phyloP scores from a whole-genome alignment of 2,113 vertebrate genomes.

The Bambusicola thoracicus region DNA sequence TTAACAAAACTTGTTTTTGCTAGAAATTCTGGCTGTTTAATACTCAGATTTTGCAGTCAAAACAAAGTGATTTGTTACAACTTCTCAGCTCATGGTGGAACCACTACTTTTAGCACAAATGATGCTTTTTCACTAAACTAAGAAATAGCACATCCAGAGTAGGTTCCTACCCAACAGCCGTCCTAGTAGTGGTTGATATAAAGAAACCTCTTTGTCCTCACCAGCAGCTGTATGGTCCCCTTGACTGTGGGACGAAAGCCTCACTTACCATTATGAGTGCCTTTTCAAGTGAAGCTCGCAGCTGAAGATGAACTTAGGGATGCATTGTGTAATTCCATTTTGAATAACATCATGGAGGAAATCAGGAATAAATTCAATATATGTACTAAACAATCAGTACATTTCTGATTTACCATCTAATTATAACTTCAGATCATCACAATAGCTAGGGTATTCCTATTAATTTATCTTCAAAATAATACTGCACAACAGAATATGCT shows the following conservation, averaged over 20 bases:
- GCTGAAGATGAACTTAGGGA: neutral
- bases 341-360: neutral
- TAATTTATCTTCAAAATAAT: neutral
- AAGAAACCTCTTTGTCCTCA: neutral
- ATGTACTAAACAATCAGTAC: neutral
- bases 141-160: neutral
- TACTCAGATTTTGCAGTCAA: neutral
- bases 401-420: neutral
- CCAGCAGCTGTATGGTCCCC: accelerated
- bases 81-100: neutral
- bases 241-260: accelerated
- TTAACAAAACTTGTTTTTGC: neutral
- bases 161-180: neutral
- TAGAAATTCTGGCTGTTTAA: neutral
- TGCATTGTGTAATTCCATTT: neutral
- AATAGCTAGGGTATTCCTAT: neutral
- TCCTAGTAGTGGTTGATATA: accelerated
- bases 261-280: too few relatives aligned
- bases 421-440: neutral
- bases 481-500: neutral
- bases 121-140: neutral
- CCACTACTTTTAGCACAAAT: neutral
- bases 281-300: neutral
- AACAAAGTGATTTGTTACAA: neutral
- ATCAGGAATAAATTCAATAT: neutral